A percentile compares a stretch with the other conserved stretches of the same genome.
These are phyloP conservation scores for Panzeria rudis DNA, from an alignment of 2,888 invertebrate species.

Conservation along the genomic window DNA sequence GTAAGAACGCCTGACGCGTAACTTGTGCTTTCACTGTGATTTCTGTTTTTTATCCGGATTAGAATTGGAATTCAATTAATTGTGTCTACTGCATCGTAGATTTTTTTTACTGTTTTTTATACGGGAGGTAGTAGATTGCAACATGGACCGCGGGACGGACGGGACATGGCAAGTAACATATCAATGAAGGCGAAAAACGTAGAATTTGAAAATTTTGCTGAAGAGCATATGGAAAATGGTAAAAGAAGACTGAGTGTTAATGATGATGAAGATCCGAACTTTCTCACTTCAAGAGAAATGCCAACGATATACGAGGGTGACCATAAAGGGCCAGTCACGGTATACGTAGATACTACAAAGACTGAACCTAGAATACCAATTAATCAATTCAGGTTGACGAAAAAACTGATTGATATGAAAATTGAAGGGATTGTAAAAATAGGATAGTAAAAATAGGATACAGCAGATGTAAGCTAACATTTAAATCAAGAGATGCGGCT, in stretches of 20 bases:
- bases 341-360: background rate
- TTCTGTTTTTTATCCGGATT: too few relatives aligned
- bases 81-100: too few relatives aligned
- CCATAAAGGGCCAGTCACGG: background rate
- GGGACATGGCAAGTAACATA: background rate
- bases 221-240: background rate
- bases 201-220: conserved; percentile 6
- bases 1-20: too few relatives aligned
- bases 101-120: too few relatives aligned
- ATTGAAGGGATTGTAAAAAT: too few relatives aligned
- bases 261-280: background rate
- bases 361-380: conserved; percentile 1
- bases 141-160: background rate
- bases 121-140: too few relatives aligned
- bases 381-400: conserved; percentile 23
- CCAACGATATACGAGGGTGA: background rate
- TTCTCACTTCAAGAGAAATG: background rate
- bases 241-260: background rate
- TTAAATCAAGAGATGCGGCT: too few relatives aligned
- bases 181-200: background rate
- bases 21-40: too few relatives aligned
- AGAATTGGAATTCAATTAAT: too few relatives aligned
- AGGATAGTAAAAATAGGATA: too few relatives aligned
- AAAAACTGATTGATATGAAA: background rate
- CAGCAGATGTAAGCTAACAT: too few relatives aligned